Conservation (phyloP, 2,888 invertebrate genomes). For the Pycnomerus fuliginosus region DNA sequence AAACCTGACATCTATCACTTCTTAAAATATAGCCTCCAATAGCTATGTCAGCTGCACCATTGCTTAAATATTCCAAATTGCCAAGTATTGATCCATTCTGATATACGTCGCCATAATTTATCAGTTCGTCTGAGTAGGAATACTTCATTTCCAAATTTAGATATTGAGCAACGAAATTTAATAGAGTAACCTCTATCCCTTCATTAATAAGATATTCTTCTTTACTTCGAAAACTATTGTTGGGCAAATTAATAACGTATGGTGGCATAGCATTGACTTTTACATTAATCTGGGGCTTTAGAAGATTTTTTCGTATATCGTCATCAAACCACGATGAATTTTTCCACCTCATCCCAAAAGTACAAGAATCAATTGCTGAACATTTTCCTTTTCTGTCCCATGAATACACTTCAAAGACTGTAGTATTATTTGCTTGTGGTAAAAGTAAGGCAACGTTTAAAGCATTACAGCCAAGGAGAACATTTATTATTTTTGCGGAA, state of each 20-base stretch:
- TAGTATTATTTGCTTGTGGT: too few relatives aligned
- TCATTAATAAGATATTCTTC: neutral
- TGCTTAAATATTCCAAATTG: neutral
- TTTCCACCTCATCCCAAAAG: too few relatives aligned
- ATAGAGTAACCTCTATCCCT: neutral
- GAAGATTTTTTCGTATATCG: neutral
- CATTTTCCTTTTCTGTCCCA: too few relatives aligned
- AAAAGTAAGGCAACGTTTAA: too few relatives aligned
- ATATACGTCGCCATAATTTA: neutral
- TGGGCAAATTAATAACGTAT: neutral
- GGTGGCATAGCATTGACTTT: neutral
- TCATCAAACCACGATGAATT: too few relatives aligned
- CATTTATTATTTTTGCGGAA: too few relatives aligned
- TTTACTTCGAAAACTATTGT: neutral
- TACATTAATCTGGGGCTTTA: neutral
- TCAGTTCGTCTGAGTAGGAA: neutral
- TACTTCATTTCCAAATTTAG: neutral
- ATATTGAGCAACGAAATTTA: neutral
- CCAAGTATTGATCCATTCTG: neutral
- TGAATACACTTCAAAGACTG: too few relatives aligned
- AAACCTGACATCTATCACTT: neutral
- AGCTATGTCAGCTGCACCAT: neutral
- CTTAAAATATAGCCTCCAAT: neutral
- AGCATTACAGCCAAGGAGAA: too few relatives aligned
- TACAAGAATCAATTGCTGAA: too few relatives aligned